These are phyloP conservation scores for Tenthredo amoena DNA, from an alignment of 2,888 invertebrate genomes.

Conservation along the genomic window DNA sequence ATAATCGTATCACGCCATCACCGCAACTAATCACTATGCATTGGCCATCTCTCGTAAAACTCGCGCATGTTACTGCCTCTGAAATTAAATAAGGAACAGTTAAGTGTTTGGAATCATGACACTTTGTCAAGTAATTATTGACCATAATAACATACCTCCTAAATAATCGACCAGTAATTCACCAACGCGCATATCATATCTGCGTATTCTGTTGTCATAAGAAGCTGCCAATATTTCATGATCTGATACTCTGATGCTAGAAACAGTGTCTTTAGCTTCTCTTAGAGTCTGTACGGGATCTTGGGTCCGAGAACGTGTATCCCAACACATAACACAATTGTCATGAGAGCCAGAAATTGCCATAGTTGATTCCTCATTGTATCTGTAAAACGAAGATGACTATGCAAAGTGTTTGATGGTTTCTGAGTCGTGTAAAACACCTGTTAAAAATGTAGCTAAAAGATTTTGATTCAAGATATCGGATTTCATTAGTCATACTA, in stretches of 20 bases:
- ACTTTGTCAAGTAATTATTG: constrained; percentile 14
- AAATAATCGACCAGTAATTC: constrained; percentile 91
- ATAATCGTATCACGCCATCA: constrained; percentile 89
- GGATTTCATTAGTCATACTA: neutral
- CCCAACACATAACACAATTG: constrained; percentile 96
- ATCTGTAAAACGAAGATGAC: constrained; percentile 77
- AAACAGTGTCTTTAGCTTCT: constrained; percentile 96
- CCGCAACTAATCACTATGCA: constrained; percentile 93
- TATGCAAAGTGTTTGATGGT: neutral
- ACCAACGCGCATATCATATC: constrained; percentile 95
- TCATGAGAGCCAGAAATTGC: constrained; percentile 96
- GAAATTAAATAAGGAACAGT: constrained; percentile 56
- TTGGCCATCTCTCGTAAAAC: constrained; percentile 95
- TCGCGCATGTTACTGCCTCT: constrained; percentile 90
- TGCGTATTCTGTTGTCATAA: constrained; percentile 91
- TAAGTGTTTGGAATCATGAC: constrained; percentile 10
- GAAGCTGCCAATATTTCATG: constrained; percentile 95
- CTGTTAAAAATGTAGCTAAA: neutral
- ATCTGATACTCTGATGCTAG: constrained; percentile 89
- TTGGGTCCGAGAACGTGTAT: constrained; percentile 84
- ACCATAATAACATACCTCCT: constrained; percentile 81
- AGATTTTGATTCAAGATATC: neutral
- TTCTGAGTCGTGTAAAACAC: neutral
- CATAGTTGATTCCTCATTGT: constrained; percentile 97
- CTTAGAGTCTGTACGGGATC: constrained; percentile 91